Evolutionary conservation across 2,888 invertebrate species (phyloP).

Genomic region (Lycophotia porphyrea): DNA sequence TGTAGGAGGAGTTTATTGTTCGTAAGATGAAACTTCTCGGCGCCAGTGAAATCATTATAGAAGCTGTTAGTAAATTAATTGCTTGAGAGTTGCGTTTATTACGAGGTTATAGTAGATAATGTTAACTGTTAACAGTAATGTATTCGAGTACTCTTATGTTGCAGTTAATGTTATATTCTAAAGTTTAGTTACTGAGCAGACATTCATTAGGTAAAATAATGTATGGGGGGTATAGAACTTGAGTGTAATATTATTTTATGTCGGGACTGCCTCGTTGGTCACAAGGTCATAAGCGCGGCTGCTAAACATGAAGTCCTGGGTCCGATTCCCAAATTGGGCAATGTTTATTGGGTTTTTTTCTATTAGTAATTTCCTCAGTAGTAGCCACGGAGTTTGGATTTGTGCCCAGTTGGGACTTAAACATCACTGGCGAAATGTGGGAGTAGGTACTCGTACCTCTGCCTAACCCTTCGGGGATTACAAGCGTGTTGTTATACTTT

Average conservation of each 20-base stretch:
- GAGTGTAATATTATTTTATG: not conserved
- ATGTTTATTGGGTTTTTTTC: too few species aligned
- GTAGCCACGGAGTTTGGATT: too few species aligned
- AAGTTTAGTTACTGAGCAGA: not conserved
- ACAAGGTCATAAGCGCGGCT: too few species aligned
- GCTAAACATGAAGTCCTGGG: too few species aligned
- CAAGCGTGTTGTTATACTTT: too few species aligned
- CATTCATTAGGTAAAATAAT: not conserved
- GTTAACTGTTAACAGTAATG: slow-evolving; percentile 7
- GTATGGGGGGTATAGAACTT: not conserved
- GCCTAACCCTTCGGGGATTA: too few species aligned
- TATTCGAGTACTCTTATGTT: slow-evolving; percentile 14
- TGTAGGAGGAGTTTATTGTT: slow-evolving; percentile 15
- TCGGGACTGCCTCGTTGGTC: too few species aligned
- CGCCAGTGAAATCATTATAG: slow-evolving; percentile 23
- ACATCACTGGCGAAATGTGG: too few species aligned
- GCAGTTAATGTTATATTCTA: slow-evolving; percentile 1
- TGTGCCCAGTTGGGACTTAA: too few species aligned
- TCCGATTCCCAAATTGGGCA: too few species aligned
- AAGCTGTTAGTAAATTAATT: slow-evolving; percentile 41
- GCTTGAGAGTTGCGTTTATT: slow-evolving; percentile 30
- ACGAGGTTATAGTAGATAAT: slow-evolving; percentile 26
- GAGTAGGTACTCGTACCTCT: too few species aligned
- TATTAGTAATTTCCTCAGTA: too few species aligned
- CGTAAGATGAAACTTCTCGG: slow-evolving; percentile 33